Base-by-base conservation (phyloP, 2,888 invertebrate species). In the Ommatoiulus sabulosus region DNA sequence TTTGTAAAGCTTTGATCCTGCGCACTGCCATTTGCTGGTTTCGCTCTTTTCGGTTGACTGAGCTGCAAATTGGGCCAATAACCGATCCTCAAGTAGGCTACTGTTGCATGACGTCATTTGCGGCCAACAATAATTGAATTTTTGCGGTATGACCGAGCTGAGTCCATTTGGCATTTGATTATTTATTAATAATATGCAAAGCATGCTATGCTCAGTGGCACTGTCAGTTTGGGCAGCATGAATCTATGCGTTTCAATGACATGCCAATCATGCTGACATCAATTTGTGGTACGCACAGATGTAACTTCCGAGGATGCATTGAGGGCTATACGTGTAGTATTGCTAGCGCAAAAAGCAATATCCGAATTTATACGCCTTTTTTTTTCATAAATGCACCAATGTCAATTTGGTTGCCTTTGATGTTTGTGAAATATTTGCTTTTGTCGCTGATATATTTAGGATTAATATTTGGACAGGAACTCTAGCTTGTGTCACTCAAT, bases 171-270 rank as follows among this genome's bases (percentile, higher is more conserved):
- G 24, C 72, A 72, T 72, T 20, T 24, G 72, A 20, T 72, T 72
- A 72, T 72, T 72, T 72, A 72, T 72, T 72, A 72, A 72, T 72
- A 72, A 72, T 24, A 72, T 72, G 72, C 72, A 24, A n/a, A 8
- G 20, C 63, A 63, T 63, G n/a, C 5, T 24, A 6, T 17, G 7
- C 24, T 72, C 72, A 8, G 52, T 52, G 12, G 12, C 52, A 8
- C 5, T 72, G 72, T 72, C 72, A 72, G 24, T 24, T 24, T 20
- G 7, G 7, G 2, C n/a, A 7, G 7, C 20, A 72, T 24, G 72
- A 72, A 72, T 72, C 72, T 6, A 24, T 1, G 72, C 72, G 24
- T 72, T 63, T 72, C 72, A 72, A 72, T 72, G 72, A 72, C 20
- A 72, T 72, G 72, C 10, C 72, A 72, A 24, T 72, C 72, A 72